Percentiles rank a stretch among this genome's conserved stretches.
These are phyloP conservation scores for Rhyzopertha dominica DNA, from an alignment of 1,140 invertebrate species.

Conservation along the genomic window DNA sequence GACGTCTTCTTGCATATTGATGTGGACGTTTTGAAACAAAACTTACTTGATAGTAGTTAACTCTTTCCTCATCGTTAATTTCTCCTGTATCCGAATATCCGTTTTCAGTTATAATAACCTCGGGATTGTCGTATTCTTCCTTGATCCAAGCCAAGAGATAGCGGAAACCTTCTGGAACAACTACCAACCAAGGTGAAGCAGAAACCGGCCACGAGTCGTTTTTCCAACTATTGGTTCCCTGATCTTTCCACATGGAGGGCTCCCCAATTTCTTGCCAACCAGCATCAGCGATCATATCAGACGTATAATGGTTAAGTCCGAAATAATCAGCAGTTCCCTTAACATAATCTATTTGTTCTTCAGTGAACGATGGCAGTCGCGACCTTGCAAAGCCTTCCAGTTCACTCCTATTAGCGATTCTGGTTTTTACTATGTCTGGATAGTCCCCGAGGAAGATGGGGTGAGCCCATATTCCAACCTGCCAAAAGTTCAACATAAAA, in stretches of 20 bases:
- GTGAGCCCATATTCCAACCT: too few species aligned
- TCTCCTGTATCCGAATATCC: constrained; percentile 52
- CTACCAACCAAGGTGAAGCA: constrained; percentile 26
- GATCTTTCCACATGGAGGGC: constrained; percentile 5
- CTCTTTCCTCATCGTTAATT: constrained; percentile 48
- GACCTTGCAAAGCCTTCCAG: constrained; percentile 47
- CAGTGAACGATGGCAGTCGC: constrained; percentile 56
- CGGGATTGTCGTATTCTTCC: constrained; percentile 59
- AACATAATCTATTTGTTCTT: constrained; percentile 39
- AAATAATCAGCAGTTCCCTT: constrained; percentile 51
- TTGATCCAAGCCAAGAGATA: constrained; percentile 63
- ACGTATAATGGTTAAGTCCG: constrained; percentile 50
- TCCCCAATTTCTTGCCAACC: too few species aligned
- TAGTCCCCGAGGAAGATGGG: constrained; percentile 61
- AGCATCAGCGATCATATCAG: too few species aligned
- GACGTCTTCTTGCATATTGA: too few species aligned
- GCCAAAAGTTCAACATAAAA: too few species aligned
- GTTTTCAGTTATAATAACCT: constrained; percentile 71
- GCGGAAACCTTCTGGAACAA: constrained; percentile 63
- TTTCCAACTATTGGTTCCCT: neutral
- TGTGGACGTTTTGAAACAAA: too few species aligned
- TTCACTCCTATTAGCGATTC: constrained; percentile 49
- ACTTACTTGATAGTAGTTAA: constrained; percentile 49
- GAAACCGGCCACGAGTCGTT: constrained; percentile 1
- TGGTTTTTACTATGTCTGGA: constrained; percentile 51